phyloP scores from a whole-genome alignment of 2,113 vertebrate species.

The Amphilophus citrinellus region DNA sequence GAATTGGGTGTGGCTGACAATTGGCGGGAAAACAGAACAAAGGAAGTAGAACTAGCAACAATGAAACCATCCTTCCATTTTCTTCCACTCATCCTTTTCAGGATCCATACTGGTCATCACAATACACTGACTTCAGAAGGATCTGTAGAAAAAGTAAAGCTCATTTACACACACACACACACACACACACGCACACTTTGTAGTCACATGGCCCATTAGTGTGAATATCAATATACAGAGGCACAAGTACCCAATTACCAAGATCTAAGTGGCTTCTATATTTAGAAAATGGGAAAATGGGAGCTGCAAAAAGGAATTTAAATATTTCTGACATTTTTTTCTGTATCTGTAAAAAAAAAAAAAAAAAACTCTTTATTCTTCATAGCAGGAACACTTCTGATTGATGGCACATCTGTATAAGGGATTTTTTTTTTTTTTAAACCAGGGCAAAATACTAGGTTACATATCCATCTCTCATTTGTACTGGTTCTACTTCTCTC shows the following conservation, averaged over 20 bases:
- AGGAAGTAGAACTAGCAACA: neutral
- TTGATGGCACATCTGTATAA: constrained; percentile 32
- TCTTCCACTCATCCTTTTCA: too few relatives aligned
- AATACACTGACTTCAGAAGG: neutral
- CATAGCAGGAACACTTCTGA: neutral
- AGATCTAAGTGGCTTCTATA: constrained; percentile 26
- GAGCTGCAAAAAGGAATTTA: neutral
- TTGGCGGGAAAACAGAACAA: neutral
- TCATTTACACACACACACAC: neutral
- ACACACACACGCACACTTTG: neutral
- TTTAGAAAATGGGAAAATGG: constrained; percentile 26
- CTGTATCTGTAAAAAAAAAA: neutral
- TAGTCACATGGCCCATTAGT: neutral
- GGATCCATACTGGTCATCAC: neutral
- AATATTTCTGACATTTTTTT: constrained; percentile 24
- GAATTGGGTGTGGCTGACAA: neutral
- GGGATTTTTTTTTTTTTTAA: neutral
- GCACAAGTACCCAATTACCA: constrained; percentile 17
- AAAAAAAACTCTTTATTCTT: constrained; percentile 6
- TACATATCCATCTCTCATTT: constrained; percentile 41
- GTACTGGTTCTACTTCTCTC: constrained; percentile 17
- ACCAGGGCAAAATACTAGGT: constrained; percentile 47
- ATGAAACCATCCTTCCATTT: neutral
- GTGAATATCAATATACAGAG: constrained; percentile 21
- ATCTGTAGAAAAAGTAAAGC: neutral